Conservation (phyloP, 2,797 vertebrate species). For the Craterocephalus amniculus region DNA sequence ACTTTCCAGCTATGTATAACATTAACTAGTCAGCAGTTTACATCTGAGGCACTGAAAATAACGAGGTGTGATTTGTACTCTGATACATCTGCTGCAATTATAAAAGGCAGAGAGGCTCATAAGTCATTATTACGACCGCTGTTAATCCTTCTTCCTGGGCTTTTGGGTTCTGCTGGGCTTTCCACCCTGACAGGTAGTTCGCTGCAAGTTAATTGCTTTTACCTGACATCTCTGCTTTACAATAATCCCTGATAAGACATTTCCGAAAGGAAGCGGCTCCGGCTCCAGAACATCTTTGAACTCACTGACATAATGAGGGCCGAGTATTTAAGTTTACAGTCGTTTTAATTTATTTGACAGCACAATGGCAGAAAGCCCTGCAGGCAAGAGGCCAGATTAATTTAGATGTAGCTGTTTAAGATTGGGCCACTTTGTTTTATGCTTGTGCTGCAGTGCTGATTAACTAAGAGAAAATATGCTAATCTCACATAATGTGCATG, state of each 20-base stretch:
- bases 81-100: neutral
- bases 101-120: neutral
- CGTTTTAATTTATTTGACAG: conserved; percentile 24
- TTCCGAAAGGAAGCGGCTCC: conserved; percentile 13
- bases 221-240: conserved; percentile 41
- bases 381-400: conserved; percentile 8
- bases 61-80: neutral
- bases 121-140: conserved; percentile 30
- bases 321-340: conserved; percentile 34
- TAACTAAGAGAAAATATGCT: conserved; percentile 13
- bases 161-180: conserved; percentile 19
- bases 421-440: conserved; percentile 5
- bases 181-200: conserved; percentile 53
- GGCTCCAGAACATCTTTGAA: conserved; percentile 24
- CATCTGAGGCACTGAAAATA: neutral
- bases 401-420: conserved; percentile 12
- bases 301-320: conserved; percentile 49
- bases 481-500: conserved; percentile 23
- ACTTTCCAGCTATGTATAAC: neutral
- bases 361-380: conserved; percentile 3
- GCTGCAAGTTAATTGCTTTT: conserved; percentile 64
- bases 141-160: conserved; percentile 48
- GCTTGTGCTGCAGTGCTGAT: conserved; percentile 17
- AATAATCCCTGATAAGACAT: conserved; percentile 56
- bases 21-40: neutral